Evolutionary conservation across 2,797 vertebrate genomes (phyloP).

Genomic region (Sebastes reedi): DNA sequence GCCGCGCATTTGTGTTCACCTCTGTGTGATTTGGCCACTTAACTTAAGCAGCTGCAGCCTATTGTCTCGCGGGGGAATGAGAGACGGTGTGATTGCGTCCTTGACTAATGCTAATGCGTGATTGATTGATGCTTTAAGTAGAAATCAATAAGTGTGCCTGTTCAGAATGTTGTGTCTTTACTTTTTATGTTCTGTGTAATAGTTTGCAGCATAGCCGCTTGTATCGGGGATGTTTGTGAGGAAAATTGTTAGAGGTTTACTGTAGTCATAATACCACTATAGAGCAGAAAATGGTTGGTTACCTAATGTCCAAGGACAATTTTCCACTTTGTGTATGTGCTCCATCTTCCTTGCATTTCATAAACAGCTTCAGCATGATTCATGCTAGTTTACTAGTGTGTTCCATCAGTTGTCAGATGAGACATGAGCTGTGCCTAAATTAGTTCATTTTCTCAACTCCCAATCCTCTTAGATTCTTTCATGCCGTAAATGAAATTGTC

Average conservation of each 20-base stretch:
- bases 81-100: slow-evolving; percentile 13
- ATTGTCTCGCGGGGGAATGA: slow-evolving; percentile 13
- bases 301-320: slow-evolving; percentile 25
- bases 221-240: slow-evolving; percentile 11
- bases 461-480: slow-evolving; percentile 1
- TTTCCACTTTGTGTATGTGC: slow-evolving; percentile 19
- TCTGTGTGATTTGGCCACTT: slow-evolving; percentile 47
- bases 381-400: slow-evolving; percentile 20
- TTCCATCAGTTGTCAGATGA: slow-evolving; percentile 33
- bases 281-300: slow-evolving; percentile 4
- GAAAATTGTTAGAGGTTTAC: neutral
- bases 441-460: slow-evolving; percentile 18
- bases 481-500: slow-evolving; percentile 1
- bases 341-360: slow-evolving; percentile 24
- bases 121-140: slow-evolving; percentile 55
- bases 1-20: slow-evolving; percentile 21
- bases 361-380: slow-evolving; percentile 35
- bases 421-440: slow-evolving; percentile 28
- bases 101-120: slow-evolving; percentile 57
- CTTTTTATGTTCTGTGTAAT: slow-evolving; percentile 1
- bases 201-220: neutral
- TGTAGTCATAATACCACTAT: neutral
- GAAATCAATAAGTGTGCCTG: slow-evolving; percentile 53
- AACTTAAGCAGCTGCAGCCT: slow-evolving; percentile 47
- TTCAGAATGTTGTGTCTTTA: slow-evolving; percentile 23